A percentile compares a stretch with the other conserved stretches of the same genome.
phyloP scores from a whole-genome alignment of 1,140 invertebrate genomes.

The Pentalonia nigronervosa region DNA sequence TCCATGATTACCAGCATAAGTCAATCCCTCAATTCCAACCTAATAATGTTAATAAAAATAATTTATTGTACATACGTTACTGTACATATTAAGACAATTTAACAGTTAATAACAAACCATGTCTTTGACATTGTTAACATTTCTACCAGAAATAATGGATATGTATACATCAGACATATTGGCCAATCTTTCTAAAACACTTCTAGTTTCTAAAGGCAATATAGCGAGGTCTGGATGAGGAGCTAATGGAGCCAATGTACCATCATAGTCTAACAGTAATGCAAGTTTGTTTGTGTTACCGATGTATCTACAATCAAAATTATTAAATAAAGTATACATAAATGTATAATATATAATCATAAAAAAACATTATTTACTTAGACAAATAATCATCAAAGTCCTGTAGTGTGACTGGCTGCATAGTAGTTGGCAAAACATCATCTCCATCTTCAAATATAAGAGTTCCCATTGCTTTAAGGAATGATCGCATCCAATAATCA shows the following conservation, averaged over 20 bases:
- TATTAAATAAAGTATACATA: neutral
- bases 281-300: constrained; percentile 85
- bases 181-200: constrained; percentile 81
- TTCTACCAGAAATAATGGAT: constrained; percentile 85
- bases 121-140: constrained; percentile 85
- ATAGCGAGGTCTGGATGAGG: constrained; percentile 88
- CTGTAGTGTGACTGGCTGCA: constrained; percentile 85
- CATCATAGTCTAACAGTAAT: constrained; percentile 87
- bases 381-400: constrained; percentile 87
- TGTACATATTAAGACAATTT: neutral
- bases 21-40: constrained; percentile 80
- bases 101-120: constrained; percentile 70
- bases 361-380: constrained; percentile 69
- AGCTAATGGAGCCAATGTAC: constrained; percentile 86
- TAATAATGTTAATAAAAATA: constrained; percentile 60
- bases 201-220: constrained; percentile 83
- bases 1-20: constrained; percentile 81
- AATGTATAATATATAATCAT: neutral
- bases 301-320: constrained; percentile 73
- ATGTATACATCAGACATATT: constrained; percentile 89
- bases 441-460: constrained; percentile 76
- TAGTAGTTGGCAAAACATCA: constrained; percentile 80
- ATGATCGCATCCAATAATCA: constrained; percentile 87
- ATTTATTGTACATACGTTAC: neutral
- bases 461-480: constrained; percentile 85